These are phyloP conservation scores for Cricetomys ansorgei DNA, from an alignment of 2,113 vertebrate genomes.

Conservation along the genomic window DNA sequence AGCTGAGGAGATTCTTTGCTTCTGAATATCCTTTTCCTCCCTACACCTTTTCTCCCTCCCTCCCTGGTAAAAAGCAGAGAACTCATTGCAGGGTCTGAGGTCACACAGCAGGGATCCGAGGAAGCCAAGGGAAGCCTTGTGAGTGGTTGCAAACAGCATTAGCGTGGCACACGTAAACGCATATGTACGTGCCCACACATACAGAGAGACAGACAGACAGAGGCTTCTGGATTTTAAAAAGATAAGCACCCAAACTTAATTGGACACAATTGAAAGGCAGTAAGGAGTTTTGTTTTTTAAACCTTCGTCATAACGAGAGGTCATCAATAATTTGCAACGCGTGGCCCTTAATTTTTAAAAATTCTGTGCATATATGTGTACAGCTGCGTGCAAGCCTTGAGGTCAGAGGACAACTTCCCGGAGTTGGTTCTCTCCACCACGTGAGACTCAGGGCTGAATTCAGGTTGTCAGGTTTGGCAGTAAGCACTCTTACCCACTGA, in stretches of 20 bases:
- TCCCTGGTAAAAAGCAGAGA: too few relatives aligned
- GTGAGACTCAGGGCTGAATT: neutral
- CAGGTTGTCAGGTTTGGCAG: neutral
- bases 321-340: neutral
- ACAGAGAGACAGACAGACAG: neutral
- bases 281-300: neutral
- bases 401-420: neutral
- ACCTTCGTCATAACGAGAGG: neutral
- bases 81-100: too few relatives aligned
- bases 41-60: neutral
- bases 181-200: too few relatives aligned
- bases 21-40: neutral
- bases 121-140: too few relatives aligned
- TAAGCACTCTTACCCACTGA: neutral
- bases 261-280: neutral
- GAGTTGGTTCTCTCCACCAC: neutral
- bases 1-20: neutral
- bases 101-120: too few relatives aligned
- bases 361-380: neutral
- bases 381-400: neutral
- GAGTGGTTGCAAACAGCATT: too few relatives aligned
- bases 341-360: neutral
- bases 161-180: neutral
- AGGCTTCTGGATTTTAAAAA: neutral
- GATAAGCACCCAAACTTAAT: neutral